These are phyloP conservation scores for Melanerpes formicivorus DNA, from an alignment of 2,113 vertebrate species.

Conservation along the genomic window DNA sequence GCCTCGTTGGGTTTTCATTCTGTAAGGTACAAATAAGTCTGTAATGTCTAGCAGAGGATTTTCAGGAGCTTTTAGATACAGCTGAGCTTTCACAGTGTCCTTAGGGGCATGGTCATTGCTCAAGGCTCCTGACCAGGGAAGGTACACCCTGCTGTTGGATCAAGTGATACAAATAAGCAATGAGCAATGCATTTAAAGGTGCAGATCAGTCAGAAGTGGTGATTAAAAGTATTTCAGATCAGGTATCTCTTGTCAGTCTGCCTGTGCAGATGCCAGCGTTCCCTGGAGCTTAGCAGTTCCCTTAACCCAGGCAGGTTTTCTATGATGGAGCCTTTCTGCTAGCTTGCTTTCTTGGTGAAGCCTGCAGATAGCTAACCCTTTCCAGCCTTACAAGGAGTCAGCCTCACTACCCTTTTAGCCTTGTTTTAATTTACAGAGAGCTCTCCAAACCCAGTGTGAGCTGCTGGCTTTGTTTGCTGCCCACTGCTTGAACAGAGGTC, in stretches of 20 bases:
- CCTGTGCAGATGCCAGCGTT: neutral
- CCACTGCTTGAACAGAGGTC: neutral
- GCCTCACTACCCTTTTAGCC: neutral
- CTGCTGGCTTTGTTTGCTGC: neutral
- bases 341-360: neutral
- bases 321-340: neutral
- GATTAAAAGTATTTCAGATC: neutral
- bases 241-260: neutral
- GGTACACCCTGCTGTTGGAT: neutral
- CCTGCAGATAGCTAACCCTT: neutral
- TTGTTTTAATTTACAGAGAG: neutral
- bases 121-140: neutral
- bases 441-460: neutral
- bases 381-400: neutral
- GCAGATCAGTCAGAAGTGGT: neutral
- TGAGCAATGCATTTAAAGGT: neutral
- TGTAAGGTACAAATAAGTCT: neutral
- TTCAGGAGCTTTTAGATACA: neutral
- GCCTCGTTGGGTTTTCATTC: neutral
- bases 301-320: neutral
- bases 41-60: neutral
- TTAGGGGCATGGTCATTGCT: neutral
- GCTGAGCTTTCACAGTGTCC: neutral
- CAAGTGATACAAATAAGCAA: neutral
- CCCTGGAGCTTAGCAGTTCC: neutral